Evolutionary conservation across 2,888 invertebrate genomes (phyloP), one percentile per base, ranked within the genome.

Genomic region (Heteropelma amictum): DNA sequence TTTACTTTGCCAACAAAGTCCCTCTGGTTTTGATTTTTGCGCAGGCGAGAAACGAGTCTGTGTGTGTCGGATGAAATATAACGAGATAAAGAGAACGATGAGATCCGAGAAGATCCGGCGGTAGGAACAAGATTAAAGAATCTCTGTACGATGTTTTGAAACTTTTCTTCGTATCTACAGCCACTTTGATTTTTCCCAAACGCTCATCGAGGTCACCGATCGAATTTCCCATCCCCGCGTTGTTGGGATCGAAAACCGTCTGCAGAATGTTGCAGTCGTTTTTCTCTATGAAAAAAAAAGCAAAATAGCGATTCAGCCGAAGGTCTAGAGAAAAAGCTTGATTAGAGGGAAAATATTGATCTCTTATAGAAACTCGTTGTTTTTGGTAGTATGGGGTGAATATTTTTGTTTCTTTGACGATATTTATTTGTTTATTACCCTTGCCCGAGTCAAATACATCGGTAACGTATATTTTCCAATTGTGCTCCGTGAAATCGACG

Each of bases 381-480:
- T 10, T 45, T 45, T 21, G 30, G 30, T 30, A n/a, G n/a, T 30
- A 6, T 30, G 7, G 2, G 30, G 30, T 30, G 2, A 1, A 30
- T 30, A 10, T 30, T 30, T 30, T 30, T 30, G 30, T 6, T 8
- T 30, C 30, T 30, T 30, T 30, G 3, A 14, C 4, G 19, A 19
- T 8, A 14, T 26, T 49, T 33, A 17, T 28, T n/a, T 21, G 6
- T 8, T 40, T 40, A 68, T 71, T 72, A 90, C 90, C 90, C 81
- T 92, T 92, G 79, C 92, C 94, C 0, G 93, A 91, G 83, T 96
- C 95, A 47, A 97, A 93, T 77, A 97, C 95, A 84, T 97, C 97
- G 0, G 97, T 97, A 17, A 95, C 95, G 85, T 94, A 96, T 63
- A 97, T 93, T 85, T 96, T 96, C 97, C 97, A 97, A 65, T 92